phyloP scores from a whole-genome alignment of 53 echinoderm and acorn worm genomes.

The Mesocentrotus franciscanus region DNA sequence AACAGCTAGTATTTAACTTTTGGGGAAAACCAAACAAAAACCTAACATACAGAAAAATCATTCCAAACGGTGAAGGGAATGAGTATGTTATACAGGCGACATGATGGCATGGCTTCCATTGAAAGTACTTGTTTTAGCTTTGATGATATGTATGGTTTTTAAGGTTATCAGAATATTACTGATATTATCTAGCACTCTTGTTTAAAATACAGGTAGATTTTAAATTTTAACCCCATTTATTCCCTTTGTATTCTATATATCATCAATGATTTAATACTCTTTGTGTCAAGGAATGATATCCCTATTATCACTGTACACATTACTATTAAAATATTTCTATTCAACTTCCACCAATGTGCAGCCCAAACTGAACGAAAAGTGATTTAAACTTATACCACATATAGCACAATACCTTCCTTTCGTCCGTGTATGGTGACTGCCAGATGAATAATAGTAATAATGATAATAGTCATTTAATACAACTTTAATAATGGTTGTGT shows the following conservation, averaged over 20 bases:
- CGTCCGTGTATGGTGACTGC: background rate
- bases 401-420: conserved; percentile 29
- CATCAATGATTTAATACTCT: background rate
- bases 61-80: too few relatives aligned
- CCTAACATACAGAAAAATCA: too few relatives aligned
- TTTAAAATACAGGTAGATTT: background rate
- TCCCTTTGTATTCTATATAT: background rate
- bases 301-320: background rate
- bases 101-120: too few relatives aligned
- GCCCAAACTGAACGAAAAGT: conserved; percentile 4
- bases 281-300: background rate
- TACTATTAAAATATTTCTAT: background rate
- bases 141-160: too few relatives aligned
- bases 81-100: too few relatives aligned
- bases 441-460: background rate
- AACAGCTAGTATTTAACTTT: too few relatives aligned
- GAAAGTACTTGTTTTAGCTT: too few relatives aligned
- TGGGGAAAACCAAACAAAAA: too few relatives aligned
- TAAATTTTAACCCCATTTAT: background rate
- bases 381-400: background rate
- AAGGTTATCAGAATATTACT: too few relatives aligned
- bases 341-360: conserved; percentile 30
- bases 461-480: background rate
- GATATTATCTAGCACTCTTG: too few relatives aligned
- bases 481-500: background rate